Base-by-base conservation (phyloP, 92 coral and sea anemone genomes). In the Siderastrea radians region DNA sequence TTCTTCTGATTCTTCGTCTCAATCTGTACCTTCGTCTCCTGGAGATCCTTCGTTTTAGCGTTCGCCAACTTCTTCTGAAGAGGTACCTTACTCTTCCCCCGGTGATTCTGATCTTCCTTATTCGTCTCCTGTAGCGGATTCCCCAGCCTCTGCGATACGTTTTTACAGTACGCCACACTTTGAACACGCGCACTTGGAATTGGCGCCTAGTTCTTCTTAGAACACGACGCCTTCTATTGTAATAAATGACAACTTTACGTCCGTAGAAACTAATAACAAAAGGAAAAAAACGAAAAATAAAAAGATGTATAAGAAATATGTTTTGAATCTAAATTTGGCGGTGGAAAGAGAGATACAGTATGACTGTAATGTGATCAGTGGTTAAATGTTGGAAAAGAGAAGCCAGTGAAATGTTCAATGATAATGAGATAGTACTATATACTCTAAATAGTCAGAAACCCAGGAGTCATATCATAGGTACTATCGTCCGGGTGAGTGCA, bases 171-270 rank as follows among this genome's bases (percentile, higher is more conserved):
- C 74, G 71, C 87, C 87, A 84, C 2, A 65, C 51, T 44, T 9
- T 62, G 16, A 14, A 3, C 14, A 74, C 51, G 14, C 80, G 87
- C 50, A 52, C 78, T 71, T 71, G 77, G 69, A 82, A 57, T 68
- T 49, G 84, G 12, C 62, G 60, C 0, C 58, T 71, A 3, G 68
- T 45, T 14, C 54, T 16, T 46, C 47, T 54, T 2, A 82, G 57
- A 10, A 53, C 79, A 13, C 15, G 71, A n/a, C 66, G 38, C 53
- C 87, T 84, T 84, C 81, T 43, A n/a, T 45, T 61, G 87, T 84
- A 73, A 15, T 13, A 49, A 43, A 84, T 73, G 16, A 49, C 14
- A 10, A n/a, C 62, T 64, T 5, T 73, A 38, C 61, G 5, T 43
- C 72, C 46, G 16, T 73, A 48, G 73, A 83, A 72, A 3, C 87